phyloP scores from a whole-genome alignment of 2,888 invertebrate genomes.

The Eupeodes latifasciatus region DNA sequence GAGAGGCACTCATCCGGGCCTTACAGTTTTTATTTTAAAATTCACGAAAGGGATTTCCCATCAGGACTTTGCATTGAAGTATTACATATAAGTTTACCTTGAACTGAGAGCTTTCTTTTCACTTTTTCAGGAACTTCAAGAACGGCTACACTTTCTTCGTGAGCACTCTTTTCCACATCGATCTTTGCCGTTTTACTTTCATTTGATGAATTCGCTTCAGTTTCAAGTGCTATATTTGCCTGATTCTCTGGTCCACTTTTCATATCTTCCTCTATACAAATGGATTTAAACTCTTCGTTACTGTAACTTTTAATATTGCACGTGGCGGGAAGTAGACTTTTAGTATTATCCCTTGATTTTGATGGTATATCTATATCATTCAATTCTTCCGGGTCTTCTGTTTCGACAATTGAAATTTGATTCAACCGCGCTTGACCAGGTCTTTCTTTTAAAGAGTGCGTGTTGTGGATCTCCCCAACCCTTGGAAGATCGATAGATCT shows the following conservation, averaged over 20 bases:
- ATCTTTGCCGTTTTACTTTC: constrained; percentile 79
- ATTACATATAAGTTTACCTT: constrained; percentile 79
- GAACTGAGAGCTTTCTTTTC: constrained; percentile 83
- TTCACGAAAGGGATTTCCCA: too few relatives aligned
- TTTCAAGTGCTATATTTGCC: constrained; percentile 1
- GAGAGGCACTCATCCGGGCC: too few relatives aligned
- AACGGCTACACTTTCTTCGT: constrained; percentile 78
- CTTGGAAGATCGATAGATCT: constrained; percentile 65
- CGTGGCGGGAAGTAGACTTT: not conserved
- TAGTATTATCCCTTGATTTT: constrained; percentile 44
- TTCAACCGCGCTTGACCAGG: constrained; percentile 26
- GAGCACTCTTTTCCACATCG: constrained; percentile 80
- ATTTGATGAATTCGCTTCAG: constrained; percentile 80
- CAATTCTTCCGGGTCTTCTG: constrained; percentile 25
- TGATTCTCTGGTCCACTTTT: constrained; percentile 39
- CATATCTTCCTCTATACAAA: constrained; percentile 55
- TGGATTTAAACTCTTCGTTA: constrained; percentile 61
- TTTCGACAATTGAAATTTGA: constrained; percentile 55
- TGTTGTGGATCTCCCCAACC: constrained; percentile 74
- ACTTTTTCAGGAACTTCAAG: constrained; percentile 81
- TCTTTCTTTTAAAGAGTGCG: constrained; percentile 50
- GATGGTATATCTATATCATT: not conserved
- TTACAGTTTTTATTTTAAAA: too few relatives aligned
- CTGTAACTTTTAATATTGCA: constrained; percentile 54
- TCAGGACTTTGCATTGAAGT: too few relatives aligned